Conservation (phyloP, 30 jellyfish, hydroid and myxozoan genomes). For the Aurelia sp. region DNA sequence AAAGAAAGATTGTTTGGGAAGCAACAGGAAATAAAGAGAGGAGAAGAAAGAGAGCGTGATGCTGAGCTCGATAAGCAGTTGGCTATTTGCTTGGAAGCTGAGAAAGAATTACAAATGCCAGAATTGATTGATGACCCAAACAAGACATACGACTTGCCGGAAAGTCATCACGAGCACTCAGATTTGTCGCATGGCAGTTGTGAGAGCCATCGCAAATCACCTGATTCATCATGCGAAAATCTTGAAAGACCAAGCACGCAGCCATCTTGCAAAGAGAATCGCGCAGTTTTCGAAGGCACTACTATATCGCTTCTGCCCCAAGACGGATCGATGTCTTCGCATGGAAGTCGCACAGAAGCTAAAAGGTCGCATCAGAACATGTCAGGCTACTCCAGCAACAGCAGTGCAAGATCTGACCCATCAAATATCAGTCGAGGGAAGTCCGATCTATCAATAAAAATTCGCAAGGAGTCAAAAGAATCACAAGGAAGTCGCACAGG, state of each 20-base stretch:
- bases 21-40: background rate
- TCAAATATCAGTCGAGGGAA: conserved; percentile 14
- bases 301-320: no score
- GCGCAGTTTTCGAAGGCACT: no score
- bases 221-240: background rate
- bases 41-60: background rate
- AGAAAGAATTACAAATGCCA: background rate
- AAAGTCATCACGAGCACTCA: background rate
- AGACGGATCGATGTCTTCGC: background rate
- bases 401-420: background rate
- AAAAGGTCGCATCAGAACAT: background rate
- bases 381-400: background rate
- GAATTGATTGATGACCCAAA: background rate
- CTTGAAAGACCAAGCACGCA: background rate
- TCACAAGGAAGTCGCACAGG: background rate
- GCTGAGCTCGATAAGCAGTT: background rate
- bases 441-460: conserved; percentile 21
- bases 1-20: conserved; percentile 23
- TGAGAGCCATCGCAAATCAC: background rate
- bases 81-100: background rate
- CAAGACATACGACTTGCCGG: background rate
- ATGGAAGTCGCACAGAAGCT: background rate
- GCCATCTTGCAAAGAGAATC: background rate
- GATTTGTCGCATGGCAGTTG: background rate
- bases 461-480: background rate